Evolutionary conservation across 2,888 invertebrate species (phyloP), one percentile per base, ranked within the genome.

Genomic region (Drosophila falleni): DNA sequence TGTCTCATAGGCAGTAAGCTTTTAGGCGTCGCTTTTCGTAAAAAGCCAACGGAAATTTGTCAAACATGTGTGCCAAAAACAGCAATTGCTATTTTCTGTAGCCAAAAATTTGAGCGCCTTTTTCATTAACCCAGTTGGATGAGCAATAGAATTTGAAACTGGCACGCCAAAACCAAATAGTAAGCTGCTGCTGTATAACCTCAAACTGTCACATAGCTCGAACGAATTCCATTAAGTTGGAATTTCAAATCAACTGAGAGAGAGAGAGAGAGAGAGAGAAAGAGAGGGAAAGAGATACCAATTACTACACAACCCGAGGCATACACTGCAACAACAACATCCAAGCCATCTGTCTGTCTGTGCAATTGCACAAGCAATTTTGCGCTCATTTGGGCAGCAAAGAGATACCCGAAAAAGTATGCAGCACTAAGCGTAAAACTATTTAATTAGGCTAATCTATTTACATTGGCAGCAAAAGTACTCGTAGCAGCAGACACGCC

Each of bases 391-490:
- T 81, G 67, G 37, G 55, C 19, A 15, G 62, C 46, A 54, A 65
- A 39, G 35, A 19, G 51, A 63, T 39, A 35, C 6, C 44, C 51
- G 19, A 31, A 55, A 65, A 54, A 71, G 64, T 65, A 58, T 65
- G 58, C 59, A 54, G 53, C 61, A 64, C 62, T 59, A 65, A 77
- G 42, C 41, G 70, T 50, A 73, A 74, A 78, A 78, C 81, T 79
- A 79, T 82, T 82, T 82, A 84, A 84, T 82, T 82, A 82, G 81
- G 77, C 84, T 82, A 84, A 82, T 82, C 82, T 83, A 74, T 84
- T 81, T 79, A 72, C 78, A 79, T 72, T 76, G 69, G 37, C 53
- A 58, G 60, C 59, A 39, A 31, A 37, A 58, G 59, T 13, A 64
- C 29, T 29, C 49, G 61, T 15, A 60, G 41, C 31, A 35, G 42